A percentile compares a stretch with the other conserved stretches of the same genome.
phyloP scores from a whole-genome alignment of 2,113 vertebrate genomes.

The Tetraodon nigroviridis region DNA sequence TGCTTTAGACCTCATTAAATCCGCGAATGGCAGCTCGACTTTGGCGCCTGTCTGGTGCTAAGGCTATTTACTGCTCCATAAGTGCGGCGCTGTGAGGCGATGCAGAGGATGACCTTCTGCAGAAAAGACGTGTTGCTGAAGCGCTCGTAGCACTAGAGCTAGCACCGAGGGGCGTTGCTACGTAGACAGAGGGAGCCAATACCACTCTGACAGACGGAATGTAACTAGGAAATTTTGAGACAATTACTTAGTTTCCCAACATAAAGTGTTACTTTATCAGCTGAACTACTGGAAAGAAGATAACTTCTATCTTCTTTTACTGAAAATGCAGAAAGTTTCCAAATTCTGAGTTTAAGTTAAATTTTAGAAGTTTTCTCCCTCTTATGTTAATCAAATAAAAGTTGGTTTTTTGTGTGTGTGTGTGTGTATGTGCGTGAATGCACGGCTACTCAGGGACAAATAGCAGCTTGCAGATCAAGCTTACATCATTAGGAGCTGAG shows the following conservation, averaged over 20 bases:
- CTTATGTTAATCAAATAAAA: no score
- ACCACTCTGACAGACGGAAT: no score
- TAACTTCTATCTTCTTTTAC: no score
- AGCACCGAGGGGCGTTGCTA: background rate
- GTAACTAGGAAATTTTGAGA: no score
- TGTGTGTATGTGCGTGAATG: constrained; percentile 8
- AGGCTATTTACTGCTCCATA: constrained; percentile 72
- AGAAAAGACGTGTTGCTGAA: constrained; percentile 31
- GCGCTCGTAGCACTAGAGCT: constrained; percentile 13
- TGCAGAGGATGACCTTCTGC: constrained; percentile 64
- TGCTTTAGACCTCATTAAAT: constrained; percentile 77
- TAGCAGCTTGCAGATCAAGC: constrained; percentile 51
- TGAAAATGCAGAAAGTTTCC: no score
- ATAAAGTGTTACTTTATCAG: no score
- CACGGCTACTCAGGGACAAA: constrained; percentile 62
- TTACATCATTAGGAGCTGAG: constrained; percentile 35
- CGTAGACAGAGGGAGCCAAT: no score
- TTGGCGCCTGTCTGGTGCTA: constrained; percentile 66
- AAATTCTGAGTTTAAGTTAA: no score
- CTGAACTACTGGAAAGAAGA: no score
- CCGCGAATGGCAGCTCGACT: constrained; percentile 51
- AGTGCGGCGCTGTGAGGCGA: constrained; percentile 59
- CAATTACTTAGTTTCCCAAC: no score
- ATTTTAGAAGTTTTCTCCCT: no score
- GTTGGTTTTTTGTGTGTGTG: no score